These are phyloP conservation scores for Xiphorhynchus erythropygius DNA, from an alignment of 2,797 vertebrate genomes.

Conservation along the genomic window DNA sequence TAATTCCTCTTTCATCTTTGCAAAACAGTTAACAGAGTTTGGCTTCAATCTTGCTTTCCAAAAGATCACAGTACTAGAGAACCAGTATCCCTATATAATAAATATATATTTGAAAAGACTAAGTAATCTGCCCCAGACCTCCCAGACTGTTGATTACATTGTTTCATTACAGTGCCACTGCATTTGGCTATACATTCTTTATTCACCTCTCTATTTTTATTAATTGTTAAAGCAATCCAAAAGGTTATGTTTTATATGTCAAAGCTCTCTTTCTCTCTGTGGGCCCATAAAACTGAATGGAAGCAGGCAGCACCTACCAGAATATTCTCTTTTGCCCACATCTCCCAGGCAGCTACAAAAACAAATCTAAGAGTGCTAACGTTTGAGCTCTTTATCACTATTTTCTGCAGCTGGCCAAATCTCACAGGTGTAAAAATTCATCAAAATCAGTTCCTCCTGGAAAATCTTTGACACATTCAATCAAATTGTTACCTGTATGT, in stretches of 20 bases:
- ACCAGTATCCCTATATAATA: neutral
- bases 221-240: conserved; percentile 49
- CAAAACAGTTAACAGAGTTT: neutral
- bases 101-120: neutral
- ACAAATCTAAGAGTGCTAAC: neutral
- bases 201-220: neutral
- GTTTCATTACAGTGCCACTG: neutral
- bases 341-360: conserved; percentile 41
- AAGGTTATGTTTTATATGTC: conserved; percentile 30
- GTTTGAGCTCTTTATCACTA: neutral
- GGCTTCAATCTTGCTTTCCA: neutral
- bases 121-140: neutral
- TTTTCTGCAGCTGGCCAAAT: conserved; percentile 21
- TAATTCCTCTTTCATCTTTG: neutral
- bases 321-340: conserved; percentile 1
- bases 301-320: conserved; percentile 28
- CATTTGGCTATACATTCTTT: neutral
- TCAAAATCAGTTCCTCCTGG: neutral
- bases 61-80: neutral
- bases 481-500: neutral
- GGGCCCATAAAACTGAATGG: conserved; percentile 57
- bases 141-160: neutral
- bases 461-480: conserved; percentile 14
- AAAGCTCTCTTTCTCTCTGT: conserved; percentile 23
- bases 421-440: conserved; percentile 16